phyloP scores from a whole-genome alignment of 2,797 vertebrate species.

The Eidolon dupreanum region DNA sequence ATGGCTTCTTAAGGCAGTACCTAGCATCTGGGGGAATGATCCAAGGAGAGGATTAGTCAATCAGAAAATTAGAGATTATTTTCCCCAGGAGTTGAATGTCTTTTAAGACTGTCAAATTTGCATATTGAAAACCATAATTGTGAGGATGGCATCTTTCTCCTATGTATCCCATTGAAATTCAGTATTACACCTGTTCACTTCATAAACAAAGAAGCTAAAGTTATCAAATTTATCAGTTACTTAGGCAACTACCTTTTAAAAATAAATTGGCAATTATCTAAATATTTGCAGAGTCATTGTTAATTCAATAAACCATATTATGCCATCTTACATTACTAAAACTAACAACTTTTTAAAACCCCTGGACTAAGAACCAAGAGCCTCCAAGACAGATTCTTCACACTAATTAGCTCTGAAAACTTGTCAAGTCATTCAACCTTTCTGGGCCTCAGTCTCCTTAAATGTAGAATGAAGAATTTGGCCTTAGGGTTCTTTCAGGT shows the following conservation, averaged over 20 bases:
- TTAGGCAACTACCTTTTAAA: neutral
- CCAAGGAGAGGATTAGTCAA: neutral
- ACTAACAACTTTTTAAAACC: neutral
- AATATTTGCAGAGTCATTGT: neutral
- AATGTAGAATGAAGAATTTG: constrained; percentile 37
- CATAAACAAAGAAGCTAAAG: neutral
- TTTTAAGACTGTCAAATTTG: constrained; percentile 33
- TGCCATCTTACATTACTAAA: neutral
- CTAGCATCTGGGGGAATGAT: neutral
- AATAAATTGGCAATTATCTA: constrained; percentile 26
- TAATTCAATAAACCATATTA: neutral
- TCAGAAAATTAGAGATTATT: neutral
- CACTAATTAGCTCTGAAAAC: neutral
- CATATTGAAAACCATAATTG: neutral
- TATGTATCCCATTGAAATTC: neutral
- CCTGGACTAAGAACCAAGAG: neutral
- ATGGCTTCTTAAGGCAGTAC: neutral
- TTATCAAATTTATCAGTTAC: neutral
- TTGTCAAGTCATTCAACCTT: constrained; percentile 16
- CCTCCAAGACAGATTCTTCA: neutral
- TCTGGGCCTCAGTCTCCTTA: neutral
- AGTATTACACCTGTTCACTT: neutral
- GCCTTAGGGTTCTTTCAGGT: neutral
- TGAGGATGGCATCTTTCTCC: neutral
- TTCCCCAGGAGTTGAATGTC: neutral